phyloP scores from a whole-genome alignment of 2,888 invertebrate genomes.

The Autographa pulchrina region DNA sequence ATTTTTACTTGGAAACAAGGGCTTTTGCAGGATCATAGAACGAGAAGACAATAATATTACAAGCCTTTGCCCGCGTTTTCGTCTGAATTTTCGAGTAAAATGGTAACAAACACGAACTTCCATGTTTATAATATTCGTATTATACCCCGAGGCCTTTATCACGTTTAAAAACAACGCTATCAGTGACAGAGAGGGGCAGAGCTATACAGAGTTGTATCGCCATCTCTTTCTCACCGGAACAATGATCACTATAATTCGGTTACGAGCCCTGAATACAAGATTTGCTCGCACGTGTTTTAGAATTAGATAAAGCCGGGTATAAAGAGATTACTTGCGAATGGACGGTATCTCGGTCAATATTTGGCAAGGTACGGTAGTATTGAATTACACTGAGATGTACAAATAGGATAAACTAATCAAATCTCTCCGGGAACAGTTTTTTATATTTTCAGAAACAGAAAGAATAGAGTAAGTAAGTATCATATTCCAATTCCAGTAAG shows the following conservation, averaged over 20 bases:
- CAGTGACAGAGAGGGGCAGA: not conserved
- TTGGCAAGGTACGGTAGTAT: conserved; percentile 20
- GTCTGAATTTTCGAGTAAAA: conserved; percentile 5
- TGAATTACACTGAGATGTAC: conserved; percentile 20
- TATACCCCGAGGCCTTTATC: too few species aligned
- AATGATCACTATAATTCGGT: not conserved
- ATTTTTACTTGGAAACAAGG: conserved; percentile 14
- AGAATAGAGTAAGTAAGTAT: too few species aligned
- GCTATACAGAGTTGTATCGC: not conserved
- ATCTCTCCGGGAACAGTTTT: too few species aligned
- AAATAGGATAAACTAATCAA: not conserved
- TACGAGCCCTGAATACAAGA: conserved; percentile 20
- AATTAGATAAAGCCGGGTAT: conserved; percentile 35
- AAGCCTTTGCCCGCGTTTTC: not conserved
- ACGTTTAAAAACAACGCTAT: not conserved
- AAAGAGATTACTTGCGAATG: conserved; percentile 34
- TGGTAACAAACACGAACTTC: too few species aligned
- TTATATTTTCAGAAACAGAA: too few species aligned
- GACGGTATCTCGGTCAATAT: conserved; percentile 40
- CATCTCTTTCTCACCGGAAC: not conserved
- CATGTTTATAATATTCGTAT: too few species aligned
- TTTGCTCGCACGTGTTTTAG: conserved; percentile 26
- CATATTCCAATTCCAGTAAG: too few species aligned
- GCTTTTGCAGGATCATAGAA: conserved; percentile 28
- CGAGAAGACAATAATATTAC: conserved; percentile 40